Evolutionary conservation across 2,888 invertebrate genomes (phyloP), one percentile per base, ranked within the genome.

Genomic region (Dynastes maya): DNA sequence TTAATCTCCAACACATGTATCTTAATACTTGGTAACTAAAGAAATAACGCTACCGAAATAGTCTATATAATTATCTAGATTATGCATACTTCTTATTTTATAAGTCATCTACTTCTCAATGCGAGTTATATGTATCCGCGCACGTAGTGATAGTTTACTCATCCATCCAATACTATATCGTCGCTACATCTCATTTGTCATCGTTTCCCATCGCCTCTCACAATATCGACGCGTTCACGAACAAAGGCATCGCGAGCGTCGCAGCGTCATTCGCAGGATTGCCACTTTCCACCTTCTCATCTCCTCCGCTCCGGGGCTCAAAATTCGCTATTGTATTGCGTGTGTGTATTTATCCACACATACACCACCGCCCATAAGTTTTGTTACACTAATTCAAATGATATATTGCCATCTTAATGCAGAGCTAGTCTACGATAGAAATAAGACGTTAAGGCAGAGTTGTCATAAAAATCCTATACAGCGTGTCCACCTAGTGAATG

Each of bases 241-340:
- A 72, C 72, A 72, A 72, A 72, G 6, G 72, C 72, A 67, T n/a
- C 68, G 49, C 22, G 11, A 9, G 68, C 68, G 67, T 67, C 67
- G 72, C 58, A 27, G 40, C 72, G 72, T 72, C 72, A 72, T 72
- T 72, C 72, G 72, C 72, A 72, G 72, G 72, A 72, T 72, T 40
- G 58, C 61, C 72, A 61, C 58, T 61, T 72, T 72, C 61, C 45
- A 40, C 72, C 32, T 72, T 53, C 70, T 32, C 70, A 16, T 55
- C 53, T 61, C 45, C 9, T 29, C 8, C 37, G 0, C 5, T 5
- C 32, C 4, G 32, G 11, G 40, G 72, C 72, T 0, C 45, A 16
- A 40, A 58, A 72, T 58, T 72, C 27, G 72, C 40, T 61, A 72
- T 72, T 72, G 45, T 61, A 71, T 71, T 71, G 71, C 40, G 45